Conservation (phyloP, 2,113 vertebrate genomes). For the Casuarius casuarius region DNA sequence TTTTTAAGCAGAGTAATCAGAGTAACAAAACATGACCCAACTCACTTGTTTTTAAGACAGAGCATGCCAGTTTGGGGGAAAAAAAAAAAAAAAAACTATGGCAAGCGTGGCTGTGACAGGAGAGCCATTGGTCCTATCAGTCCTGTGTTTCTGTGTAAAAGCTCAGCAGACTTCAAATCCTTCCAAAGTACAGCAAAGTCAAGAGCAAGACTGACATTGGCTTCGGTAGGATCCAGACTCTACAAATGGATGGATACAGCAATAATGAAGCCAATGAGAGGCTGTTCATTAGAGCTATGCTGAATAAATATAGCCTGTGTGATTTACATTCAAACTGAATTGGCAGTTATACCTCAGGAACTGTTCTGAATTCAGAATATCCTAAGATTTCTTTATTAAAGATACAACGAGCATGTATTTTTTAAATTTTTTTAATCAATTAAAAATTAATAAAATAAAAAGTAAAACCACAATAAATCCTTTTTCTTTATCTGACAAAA, state of each 20-base stretch:
- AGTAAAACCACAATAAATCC: neutral
- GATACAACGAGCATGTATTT: neutral
- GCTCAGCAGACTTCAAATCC: neutral
- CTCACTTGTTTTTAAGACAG: neutral
- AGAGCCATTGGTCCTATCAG: neutral
- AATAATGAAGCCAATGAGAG: neutral
- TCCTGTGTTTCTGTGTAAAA: neutral
- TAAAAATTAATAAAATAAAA: neutral
- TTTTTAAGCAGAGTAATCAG: neutral
- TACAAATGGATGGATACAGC: neutral
- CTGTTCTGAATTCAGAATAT: neutral
- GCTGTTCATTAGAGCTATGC: neutral
- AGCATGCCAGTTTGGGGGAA: rapidly evolving
- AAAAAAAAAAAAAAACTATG: neutral
- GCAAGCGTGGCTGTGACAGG: neutral
- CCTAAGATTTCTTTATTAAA: neutral
- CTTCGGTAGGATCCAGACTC: neutral
- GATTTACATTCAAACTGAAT: neutral
- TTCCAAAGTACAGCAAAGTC: neutral
- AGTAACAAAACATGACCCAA: neutral
- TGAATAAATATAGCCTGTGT: neutral
- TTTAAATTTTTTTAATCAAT: no score
- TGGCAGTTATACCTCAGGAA: neutral
- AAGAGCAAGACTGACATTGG: neutral
- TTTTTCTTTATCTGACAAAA: neutral